Conservation (phyloP, 2,797 vertebrate genomes). For the Squalus acanthias region DNA sequence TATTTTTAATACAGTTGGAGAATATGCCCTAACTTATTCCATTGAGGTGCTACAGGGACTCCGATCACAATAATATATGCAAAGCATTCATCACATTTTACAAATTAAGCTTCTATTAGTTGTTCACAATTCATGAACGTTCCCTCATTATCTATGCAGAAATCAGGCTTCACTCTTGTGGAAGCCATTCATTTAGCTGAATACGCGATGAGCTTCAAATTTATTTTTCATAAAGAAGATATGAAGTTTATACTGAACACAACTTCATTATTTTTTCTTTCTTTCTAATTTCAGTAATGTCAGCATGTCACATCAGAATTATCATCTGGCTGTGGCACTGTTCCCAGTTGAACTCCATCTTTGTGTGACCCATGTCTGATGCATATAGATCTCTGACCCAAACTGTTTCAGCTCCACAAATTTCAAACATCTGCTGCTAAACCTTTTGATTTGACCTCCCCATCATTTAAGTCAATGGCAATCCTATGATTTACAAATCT, state of each 20-base stretch:
- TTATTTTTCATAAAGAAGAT: neutral
- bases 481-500: neutral
- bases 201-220: conserved; percentile 9
- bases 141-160: conserved; percentile 26
- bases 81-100: conserved; percentile 36
- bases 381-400: neutral
- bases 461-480: neutral
- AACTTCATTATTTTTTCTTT: conserved; percentile 17
- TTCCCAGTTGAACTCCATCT: neutral
- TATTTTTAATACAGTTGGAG: neutral
- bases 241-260: neutral
- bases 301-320: neutral
- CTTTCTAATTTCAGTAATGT: neutral
- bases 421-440: neutral
- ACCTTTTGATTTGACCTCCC: neutral
- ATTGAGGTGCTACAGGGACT: neutral
- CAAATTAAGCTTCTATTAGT: conserved; percentile 33
- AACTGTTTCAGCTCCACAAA: neutral
- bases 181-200: conserved; percentile 24
- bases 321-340: neutral
- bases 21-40: conserved; percentile 4
- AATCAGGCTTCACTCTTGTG: conserved; percentile 24
- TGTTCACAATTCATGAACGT: conserved; percentile 37
- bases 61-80: conserved; percentile 38
- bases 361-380: neutral